These are phyloP conservation scores for Patella ulyssiponensis DNA, from an alignment of 2,888 invertebrate species.

Conservation along the genomic window DNA sequence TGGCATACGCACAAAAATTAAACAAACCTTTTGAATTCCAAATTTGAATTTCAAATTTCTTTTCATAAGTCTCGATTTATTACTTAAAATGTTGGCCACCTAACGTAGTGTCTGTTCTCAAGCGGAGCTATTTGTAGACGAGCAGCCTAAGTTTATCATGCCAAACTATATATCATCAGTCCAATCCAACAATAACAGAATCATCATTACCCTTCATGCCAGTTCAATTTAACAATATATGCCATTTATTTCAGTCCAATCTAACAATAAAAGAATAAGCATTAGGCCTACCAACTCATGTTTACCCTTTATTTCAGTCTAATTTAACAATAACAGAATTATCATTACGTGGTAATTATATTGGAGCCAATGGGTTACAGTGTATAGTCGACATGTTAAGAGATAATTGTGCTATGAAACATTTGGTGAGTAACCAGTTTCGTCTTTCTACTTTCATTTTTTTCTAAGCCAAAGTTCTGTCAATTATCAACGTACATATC, in stretches of 20 bases:
- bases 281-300: no score
- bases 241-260: not conserved
- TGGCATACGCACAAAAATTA: no score
- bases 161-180: not conserved
- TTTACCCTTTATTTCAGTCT: constrained; percentile 35
- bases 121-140: no score
- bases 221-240: not conserved
- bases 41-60: no score
- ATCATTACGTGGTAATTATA: constrained; percentile 48
- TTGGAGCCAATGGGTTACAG: constrained; percentile 56
- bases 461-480: not conserved
- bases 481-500: not conserved
- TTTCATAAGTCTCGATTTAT: no score
- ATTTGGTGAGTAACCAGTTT: constrained; percentile 50
- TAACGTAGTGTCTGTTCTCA: no score
- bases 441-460: not conserved
- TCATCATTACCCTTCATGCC: not conserved
- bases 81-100: no score
- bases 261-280: no score
- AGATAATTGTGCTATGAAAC: constrained; percentile 57
- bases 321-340: constrained; percentile 42
- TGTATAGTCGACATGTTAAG: constrained; percentile 54
- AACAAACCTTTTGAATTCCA: no score
- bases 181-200: not conserved
- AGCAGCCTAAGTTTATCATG: no score